phyloP scores from a whole-genome alignment of 2,797 vertebrate genomes.

The Alosa sapidissima region DNA sequence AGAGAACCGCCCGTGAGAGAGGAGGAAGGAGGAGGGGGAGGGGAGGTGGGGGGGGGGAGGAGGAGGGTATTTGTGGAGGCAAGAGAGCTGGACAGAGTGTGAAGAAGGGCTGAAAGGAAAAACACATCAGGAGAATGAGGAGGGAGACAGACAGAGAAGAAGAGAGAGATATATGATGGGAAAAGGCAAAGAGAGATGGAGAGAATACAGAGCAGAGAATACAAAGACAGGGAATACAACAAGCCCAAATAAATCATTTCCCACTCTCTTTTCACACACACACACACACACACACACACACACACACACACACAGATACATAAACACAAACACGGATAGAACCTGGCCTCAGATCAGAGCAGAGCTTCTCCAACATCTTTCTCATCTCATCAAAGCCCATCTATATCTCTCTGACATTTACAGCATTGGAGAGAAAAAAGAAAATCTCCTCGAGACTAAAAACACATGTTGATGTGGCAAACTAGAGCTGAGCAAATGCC shows the following conservation, averaged over 20 bases:
- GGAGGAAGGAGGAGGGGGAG: conserved; percentile 58
- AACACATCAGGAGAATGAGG: conserved; percentile 34
- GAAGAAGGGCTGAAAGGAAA: conserved; percentile 64
- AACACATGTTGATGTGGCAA: conserved; percentile 22
- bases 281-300: background rate
- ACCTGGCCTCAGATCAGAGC: background rate
- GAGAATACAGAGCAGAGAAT: background rate
- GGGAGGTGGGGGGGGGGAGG: conserved; percentile 68
- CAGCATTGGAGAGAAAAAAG: background rate
- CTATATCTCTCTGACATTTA: conserved; percentile 12
- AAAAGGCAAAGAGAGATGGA: conserved; percentile 5
- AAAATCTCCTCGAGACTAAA: background rate
- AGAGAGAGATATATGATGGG: background rate
- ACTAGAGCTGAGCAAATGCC: background rate
- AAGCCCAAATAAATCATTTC: conserved; percentile 8
- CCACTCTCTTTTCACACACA: background rate
- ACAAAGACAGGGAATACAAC: conserved; percentile 7
- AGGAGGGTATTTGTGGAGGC: conserved; percentile 50
- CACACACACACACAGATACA: background rate
- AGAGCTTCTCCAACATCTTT: background rate
- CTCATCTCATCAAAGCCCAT: conserved; percentile 29
- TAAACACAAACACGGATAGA: background rate
- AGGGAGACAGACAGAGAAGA: background rate
- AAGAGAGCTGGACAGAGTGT: conserved; percentile 65
- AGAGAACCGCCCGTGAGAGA: conserved; percentile 73